phyloP scores from a whole-genome alignment of 2,888 invertebrate genomes.

The Nymphalis urticae region DNA sequence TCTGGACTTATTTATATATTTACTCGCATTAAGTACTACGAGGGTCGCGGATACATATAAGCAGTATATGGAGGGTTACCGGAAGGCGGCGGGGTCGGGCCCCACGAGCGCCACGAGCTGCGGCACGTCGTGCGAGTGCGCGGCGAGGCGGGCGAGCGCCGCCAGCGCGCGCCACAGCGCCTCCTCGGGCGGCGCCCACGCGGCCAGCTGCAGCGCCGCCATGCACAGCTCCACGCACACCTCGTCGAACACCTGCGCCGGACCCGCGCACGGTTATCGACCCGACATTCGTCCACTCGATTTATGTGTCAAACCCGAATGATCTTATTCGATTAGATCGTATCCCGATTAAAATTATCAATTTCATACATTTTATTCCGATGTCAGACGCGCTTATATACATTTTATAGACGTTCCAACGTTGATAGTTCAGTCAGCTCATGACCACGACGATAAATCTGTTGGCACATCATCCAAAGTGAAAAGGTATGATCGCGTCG shows the following conservation, averaged over 20 bases:
- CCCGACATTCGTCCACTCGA: not conserved
- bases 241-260: conserved; percentile 93
- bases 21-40: too few species aligned
- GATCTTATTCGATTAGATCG: not conserved
- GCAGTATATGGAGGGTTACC: conserved; percentile 48
- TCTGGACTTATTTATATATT: too few species aligned
- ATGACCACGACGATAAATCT: too few species aligned
- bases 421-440: too few species aligned
- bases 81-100: conserved; percentile 91
- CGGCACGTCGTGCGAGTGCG: conserved; percentile 92
- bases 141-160: conserved; percentile 87
- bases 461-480: too few species aligned
- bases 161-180: conserved; percentile 89
- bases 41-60: too few species aligned
- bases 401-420: too few species aligned
- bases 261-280: not conserved
- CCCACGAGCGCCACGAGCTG: conserved; percentile 95
- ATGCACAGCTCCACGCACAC: conserved; percentile 95
- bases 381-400: too few species aligned
- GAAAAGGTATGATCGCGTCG: too few species aligned
- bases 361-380: too few species aligned
- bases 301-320: not conserved
- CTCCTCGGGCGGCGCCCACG: conserved; percentile 89
- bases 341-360: too few species aligned
- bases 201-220: conserved; percentile 94